A percentile compares a stretch with the other conserved stretches of the same genome.
Conservation (phyloP, 2,113 vertebrate species). For the Podarcis cretensis region DNA sequence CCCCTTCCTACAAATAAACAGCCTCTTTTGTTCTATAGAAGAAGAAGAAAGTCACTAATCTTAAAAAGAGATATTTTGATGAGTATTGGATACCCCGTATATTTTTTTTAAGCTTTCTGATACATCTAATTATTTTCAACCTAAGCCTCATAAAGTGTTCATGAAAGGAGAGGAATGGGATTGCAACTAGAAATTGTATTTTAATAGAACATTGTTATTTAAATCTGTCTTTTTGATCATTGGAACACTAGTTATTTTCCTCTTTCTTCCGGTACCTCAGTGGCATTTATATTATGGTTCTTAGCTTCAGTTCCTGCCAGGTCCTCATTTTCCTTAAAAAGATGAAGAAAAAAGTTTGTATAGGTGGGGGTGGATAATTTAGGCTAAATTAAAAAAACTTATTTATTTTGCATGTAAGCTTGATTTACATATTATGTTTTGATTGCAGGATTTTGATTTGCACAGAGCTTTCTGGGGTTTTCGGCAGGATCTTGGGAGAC, state of each 20-base stretch:
- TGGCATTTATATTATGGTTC: conserved; percentile 7
- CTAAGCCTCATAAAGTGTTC: conserved; percentile 49
- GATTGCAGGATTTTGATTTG: not conserved
- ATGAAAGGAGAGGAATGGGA: conserved; percentile 34
- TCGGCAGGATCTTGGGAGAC: not conserved
- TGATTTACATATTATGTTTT: conserved; percentile 1
- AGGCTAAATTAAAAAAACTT: not conserved
- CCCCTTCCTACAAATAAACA: conserved; percentile 15
- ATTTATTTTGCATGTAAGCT: not conserved
- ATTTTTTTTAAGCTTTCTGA: not conserved
- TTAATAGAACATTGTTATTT: conserved; percentile 47
- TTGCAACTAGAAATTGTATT: conserved; percentile 43
- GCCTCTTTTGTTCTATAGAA: not conserved
- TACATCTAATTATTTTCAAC: conserved; percentile 51
- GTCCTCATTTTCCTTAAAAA: not conserved
- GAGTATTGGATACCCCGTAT: conserved; percentile 16
- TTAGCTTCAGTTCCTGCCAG: not conserved
- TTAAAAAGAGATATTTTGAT: conserved; percentile 40
- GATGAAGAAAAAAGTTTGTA: too few relatives aligned
- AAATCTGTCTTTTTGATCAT: conserved; percentile 51
- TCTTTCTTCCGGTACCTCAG: conserved; percentile 50
- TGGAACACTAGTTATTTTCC: conserved; percentile 11
- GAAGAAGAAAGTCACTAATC: conserved; percentile 35
- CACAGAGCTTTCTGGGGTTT: not conserved
- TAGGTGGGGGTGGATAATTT: not conserved